phyloP scores from a whole-genome alignment of 2,888 invertebrate genomes.

The Choreutis nemorana region DNA sequence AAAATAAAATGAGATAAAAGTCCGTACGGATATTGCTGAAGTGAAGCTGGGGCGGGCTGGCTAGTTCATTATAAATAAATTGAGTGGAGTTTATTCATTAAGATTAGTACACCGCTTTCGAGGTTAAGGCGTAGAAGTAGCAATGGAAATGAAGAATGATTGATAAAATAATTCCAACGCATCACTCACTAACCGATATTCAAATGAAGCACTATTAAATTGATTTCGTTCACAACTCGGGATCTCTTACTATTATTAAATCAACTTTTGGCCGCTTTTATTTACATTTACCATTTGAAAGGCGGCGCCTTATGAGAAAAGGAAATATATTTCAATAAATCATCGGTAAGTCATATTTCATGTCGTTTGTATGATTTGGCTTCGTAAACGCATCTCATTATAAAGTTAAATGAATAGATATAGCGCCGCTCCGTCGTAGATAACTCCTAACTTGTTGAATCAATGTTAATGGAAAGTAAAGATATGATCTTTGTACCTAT shows the following conservation, averaged over 20 bases:
- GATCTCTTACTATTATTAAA: conserved; percentile 38
- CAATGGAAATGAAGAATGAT: too few species aligned
- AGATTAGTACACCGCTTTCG: too few species aligned
- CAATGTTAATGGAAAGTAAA: conserved; percentile 1
- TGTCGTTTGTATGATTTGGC: conserved; percentile 14
- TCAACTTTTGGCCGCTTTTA: conserved; percentile 41
- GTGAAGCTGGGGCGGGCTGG: too few species aligned
- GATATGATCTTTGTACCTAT: too few species aligned
- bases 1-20: too few species aligned
- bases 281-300: conserved; percentile 48
- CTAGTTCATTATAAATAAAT: too few species aligned
- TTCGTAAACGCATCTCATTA: conserved; percentile 31
- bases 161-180: conserved; percentile 1
- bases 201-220: conserved; percentile 20
- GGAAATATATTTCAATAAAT: conserved; percentile 54
- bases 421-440: conserved; percentile 8
- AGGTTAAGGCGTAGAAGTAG: too few species aligned
- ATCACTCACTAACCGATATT: conserved; percentile 6
- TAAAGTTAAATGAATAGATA: conserved; percentile 34
- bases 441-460: conserved; percentile 4
- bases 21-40: too few species aligned
- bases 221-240: conserved; percentile 20
- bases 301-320: conserved; percentile 32
- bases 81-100: too few species aligned
- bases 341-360: conserved; percentile 42